Percentiles rank a stretch among this genome's conserved stretches.
Conservation (phyloP, 1,140 invertebrate species). For the Rhyacophila brunnea region DNA sequence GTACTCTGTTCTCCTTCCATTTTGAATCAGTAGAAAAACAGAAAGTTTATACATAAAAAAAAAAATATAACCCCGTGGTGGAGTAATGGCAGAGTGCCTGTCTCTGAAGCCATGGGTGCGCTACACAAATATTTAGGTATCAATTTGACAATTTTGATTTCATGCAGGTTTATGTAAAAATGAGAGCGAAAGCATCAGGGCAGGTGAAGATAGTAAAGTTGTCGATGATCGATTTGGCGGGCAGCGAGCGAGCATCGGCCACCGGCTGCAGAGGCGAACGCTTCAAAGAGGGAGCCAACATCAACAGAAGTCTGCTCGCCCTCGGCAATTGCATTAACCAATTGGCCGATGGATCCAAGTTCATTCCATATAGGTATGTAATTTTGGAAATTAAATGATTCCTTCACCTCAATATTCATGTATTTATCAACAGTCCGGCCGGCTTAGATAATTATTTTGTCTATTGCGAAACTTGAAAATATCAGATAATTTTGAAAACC, state of each 20-base stretch:
- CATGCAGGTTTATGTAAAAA: slow-evolving; percentile 63
- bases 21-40: too few species aligned
- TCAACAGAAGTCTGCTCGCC: slow-evolving; percentile 89
- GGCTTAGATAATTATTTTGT: too few species aligned
- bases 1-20: too few species aligned
- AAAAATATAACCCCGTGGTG: too few species aligned
- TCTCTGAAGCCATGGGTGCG: too few species aligned
- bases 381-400: too few species aligned
- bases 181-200: slow-evolving; percentile 60
- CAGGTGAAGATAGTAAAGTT: slow-evolving; percentile 73
- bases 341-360: slow-evolving; percentile 73
- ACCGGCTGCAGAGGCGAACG: slow-evolving; percentile 72
- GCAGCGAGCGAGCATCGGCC: slow-evolving; percentile 87
- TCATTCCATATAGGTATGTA: slow-evolving; percentile 75
- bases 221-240: slow-evolving; percentile 93
- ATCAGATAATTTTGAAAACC: too few species aligned
- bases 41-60: too few species aligned
- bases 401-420: too few species aligned
- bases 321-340: slow-evolving; percentile 95
- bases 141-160: slow-evolving; percentile 6
- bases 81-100: too few species aligned
- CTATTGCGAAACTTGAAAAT: too few species aligned
- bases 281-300: slow-evolving; percentile 93
- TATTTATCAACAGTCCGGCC: too few species aligned
- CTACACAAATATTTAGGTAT: neutral